Conservation (phyloP, 2,797 vertebrate species). For the Enteromius treurensis region DNA sequence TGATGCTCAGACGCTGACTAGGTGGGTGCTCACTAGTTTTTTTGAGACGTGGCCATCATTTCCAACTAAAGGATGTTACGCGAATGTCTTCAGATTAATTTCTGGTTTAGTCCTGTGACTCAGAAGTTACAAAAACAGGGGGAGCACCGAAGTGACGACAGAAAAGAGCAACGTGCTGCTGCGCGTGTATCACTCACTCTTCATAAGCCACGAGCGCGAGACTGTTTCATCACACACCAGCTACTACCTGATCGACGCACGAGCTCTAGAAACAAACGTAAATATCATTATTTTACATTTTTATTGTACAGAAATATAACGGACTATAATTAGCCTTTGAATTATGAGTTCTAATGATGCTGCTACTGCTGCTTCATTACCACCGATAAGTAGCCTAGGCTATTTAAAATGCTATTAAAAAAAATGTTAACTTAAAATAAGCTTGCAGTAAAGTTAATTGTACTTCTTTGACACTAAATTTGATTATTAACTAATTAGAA, state of each 20-base stretch:
- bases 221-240: conserved; percentile 1
- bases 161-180: background rate
- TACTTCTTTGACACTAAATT: background rate
- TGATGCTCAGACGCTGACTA: background rate
- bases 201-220: background rate
- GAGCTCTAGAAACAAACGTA: conserved; percentile 3
- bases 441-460: background rate
- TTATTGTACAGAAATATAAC: background rate
- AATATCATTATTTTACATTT: background rate
- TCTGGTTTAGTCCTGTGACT: conserved; percentile 7
- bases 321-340: background rate
- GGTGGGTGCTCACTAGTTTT: background rate
- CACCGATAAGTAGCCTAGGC: background rate
- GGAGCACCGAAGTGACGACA: background rate
- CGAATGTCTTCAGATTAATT: background rate
- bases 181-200: background rate
- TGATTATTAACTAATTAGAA: background rate
- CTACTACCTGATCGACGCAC: background rate
- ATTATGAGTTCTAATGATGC: background rate
- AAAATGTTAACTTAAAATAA: background rate
- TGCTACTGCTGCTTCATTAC: background rate
- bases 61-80: background rate
- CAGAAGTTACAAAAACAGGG: background rate
- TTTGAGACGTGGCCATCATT: background rate
- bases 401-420: background rate